Evolutionary conservation across 2,797 vertebrate genomes (phyloP).

Genomic region (Mormyrus proboscirostris): DNA sequence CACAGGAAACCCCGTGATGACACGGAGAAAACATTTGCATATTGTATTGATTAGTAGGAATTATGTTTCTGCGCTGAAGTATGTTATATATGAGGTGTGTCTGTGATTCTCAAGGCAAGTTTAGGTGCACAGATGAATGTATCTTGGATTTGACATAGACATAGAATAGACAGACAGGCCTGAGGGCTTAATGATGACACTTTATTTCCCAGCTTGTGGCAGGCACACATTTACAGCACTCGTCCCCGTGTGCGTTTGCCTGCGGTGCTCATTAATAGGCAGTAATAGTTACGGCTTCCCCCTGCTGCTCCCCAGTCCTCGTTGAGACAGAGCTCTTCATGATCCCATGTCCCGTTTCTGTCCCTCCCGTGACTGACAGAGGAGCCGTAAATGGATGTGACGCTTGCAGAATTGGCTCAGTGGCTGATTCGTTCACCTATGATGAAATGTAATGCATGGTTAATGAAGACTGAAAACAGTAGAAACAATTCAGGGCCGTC

Average conservation of each 20-base stretch:
- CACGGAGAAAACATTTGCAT: not conserved
- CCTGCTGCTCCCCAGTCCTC: not conserved
- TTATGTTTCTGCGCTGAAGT: not conserved
- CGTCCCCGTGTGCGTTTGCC: not conserved
- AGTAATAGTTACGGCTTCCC: not conserved
- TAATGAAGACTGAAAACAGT: conserved; percentile 6
- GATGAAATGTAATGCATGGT: not conserved
- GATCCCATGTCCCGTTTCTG: not conserved
- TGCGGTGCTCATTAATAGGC: not conserved
- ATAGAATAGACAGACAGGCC: not conserved
- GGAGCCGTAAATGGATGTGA: not conserved
- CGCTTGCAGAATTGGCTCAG: not conserved
- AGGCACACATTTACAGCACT: not conserved
- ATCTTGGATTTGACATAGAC: not conserved
- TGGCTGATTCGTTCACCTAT: not conserved
- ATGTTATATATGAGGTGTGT: not conserved
- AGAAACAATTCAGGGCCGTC: not conserved
- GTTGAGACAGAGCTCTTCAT: not conserved
- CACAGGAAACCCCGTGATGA: not conserved
- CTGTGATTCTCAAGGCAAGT: not conserved
- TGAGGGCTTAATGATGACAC: not conserved
- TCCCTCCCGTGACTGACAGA: not conserved
- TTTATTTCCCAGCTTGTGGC: not conserved
- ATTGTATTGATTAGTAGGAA: not conserved
- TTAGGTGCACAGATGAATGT: not conserved